phyloP scores from a whole-genome alignment of 2,888 invertebrate species.

The Chaetogeoica ovagalla region DNA sequence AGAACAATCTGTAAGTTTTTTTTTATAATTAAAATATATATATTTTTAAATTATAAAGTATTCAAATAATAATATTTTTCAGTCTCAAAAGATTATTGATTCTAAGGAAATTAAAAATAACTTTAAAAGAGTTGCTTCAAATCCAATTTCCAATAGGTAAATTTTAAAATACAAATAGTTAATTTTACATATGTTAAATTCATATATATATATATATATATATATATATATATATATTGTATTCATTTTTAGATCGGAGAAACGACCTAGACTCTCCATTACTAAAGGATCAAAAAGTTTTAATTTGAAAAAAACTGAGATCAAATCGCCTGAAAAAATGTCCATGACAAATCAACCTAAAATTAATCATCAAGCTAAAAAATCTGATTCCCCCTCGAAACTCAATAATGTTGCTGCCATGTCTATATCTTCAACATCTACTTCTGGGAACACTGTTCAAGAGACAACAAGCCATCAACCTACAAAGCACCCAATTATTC shows the following conservation, averaged over 20 bases:
- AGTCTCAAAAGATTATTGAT: neutral
- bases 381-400: neutral
- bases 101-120: neutral
- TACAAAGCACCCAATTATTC: neutral
- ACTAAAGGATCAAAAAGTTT: neutral
- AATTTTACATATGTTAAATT: neutral
- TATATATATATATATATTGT: neutral
- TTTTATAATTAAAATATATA: neutral
- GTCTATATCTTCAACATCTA: constrained; percentile 4
- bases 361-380: constrained; percentile 4
- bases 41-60: neutral
- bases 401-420: neutral
- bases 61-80: neutral
- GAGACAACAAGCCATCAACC: neutral
- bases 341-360: neutral
- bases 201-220: neutral
- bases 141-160: constrained; percentile 17
- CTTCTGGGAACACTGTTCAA: neutral
- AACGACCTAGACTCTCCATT: constrained; percentile 7
- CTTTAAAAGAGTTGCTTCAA: constrained; percentile 6
- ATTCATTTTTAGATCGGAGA: constrained; percentile 6
- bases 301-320: neutral
- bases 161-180: neutral
- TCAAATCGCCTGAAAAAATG: neutral
- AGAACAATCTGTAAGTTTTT: constrained; percentile 12